Evolutionary conservation across 2,113 vertebrate genomes (phyloP), one percentile per base, ranked within the genome.

Genomic region (Microcebus jonahi): DNA sequence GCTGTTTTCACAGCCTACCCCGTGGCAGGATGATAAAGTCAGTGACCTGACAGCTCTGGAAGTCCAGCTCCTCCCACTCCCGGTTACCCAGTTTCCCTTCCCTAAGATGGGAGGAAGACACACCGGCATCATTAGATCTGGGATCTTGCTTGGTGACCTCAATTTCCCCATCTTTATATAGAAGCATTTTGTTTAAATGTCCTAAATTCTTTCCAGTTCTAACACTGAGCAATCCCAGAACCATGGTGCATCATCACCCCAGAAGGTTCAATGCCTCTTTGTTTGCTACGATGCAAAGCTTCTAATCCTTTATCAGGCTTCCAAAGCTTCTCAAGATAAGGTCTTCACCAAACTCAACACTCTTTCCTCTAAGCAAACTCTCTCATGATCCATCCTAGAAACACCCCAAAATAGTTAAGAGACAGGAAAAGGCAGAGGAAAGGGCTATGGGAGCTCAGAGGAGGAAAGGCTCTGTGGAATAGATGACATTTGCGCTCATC

Each of bases 121-220:
- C 39, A 14, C 0, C 6, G 23, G 34, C n/a, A 4, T 39, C 55
- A 42, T 15, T 1, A 53, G 31, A 36, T 21, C 18, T 27, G 15
- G 34, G 8, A 57, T 63, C 36, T 45, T 39, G n/a, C 53, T 18
- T 75, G 5, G 21, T 31, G 42, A 90, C 36, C 55, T 53, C 1
- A 3, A 55, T 36, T 91, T 83, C 81, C 34, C 20, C 25, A n/a
- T 39, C 76, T 90, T 84, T 45, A 53, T 0, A 79, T 0, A 55
- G 25, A 73, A 55, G 29, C 13, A 1, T 15, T 92, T 68, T 21
- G 1, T 50, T 91, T 76, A 63, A 50, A 42, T n/a, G 17, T 70
- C 65, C 82, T 79, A 42, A 84, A 84, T 20, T 71, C 17, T 48
- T 83, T 39, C 63, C 14, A 27, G 23, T 53, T 80, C 21, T n/a